Evolutionary conservation across 2,113 vertebrate species (phyloP).

Genomic region (Hiodon tergisus): DNA sequence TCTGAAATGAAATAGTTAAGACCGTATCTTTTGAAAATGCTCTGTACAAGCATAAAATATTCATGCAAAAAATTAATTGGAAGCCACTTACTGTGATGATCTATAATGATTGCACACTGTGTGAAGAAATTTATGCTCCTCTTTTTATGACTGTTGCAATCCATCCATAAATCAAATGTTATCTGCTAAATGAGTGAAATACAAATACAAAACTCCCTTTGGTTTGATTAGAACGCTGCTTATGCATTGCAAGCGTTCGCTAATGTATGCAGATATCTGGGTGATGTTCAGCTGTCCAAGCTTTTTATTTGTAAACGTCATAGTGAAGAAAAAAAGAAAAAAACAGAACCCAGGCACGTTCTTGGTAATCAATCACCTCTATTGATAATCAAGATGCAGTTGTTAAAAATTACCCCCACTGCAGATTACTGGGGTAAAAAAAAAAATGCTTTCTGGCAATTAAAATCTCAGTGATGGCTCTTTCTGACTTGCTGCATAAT

Average conservation of each 20-base stretch:
- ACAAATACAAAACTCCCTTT: background rate
- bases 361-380: background rate
- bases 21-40: too few relatives aligned
- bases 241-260: background rate
- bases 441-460: conserved; percentile 14
- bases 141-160: background rate
- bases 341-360: background rate
- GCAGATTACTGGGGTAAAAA: conserved; percentile 29
- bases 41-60: too few relatives aligned
- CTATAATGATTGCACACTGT: too few relatives aligned
- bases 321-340: background rate
- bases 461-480: conserved; percentile 6
- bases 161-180: background rate
- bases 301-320: background rate
- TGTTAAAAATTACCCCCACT: conserved; percentile 27
- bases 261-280: background rate
- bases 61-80: too few relatives aligned
- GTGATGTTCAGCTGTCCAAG: background rate
- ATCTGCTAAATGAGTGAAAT: background rate
- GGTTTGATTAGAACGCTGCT: background rate
- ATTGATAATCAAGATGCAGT: conserved; percentile 19
- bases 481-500: background rate
- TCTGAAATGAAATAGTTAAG: too few relatives aligned
- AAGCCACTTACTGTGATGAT: too few relatives aligned
- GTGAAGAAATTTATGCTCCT: too few relatives aligned